Conservation (phyloP, 1,140 invertebrate genomes). For the Drosophila erecta region DNA sequence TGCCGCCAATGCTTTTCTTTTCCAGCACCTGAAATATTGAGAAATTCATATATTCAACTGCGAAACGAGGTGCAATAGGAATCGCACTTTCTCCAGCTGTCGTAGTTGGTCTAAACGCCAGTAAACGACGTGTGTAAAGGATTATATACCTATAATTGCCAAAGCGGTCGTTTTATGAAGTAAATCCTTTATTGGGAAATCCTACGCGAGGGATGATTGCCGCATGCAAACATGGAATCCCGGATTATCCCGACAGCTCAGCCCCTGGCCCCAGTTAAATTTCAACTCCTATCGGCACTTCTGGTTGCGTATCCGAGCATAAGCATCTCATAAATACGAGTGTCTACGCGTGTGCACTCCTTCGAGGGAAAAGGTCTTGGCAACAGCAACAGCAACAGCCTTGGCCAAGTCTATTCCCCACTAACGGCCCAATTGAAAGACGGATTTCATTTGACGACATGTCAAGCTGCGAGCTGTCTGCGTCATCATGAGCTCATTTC, state of each 20-base stretch:
- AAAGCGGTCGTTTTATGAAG: conserved; percentile 13
- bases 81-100: conserved; percentile 15
- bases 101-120: conserved; percentile 9
- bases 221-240: conserved; percentile 19
- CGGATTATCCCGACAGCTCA: conserved; percentile 41
- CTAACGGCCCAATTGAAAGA: conserved; percentile 47
- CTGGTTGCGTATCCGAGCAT: conserved; percentile 24
- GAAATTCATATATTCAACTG: conserved; percentile 16
- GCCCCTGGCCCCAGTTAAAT: conserved; percentile 39
- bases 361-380: conserved; percentile 2
- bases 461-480: conserved; percentile 49
- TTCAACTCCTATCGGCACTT: conserved; percentile 21
- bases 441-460: conserved; percentile 67
- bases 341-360: conserved; percentile 36
- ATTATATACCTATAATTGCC: conserved; percentile 21
- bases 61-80: background rate
- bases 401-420: conserved; percentile 54
- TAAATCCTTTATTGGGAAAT: conserved; percentile 1
- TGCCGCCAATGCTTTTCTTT: conserved; percentile 7
- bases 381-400: conserved; percentile 3
- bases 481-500: conserved; percentile 20
- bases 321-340: conserved; percentile 65
- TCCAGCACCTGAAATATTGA: background rate
- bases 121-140: conserved; percentile 5
- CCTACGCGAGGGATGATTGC: conserved; percentile 1